These are phyloP conservation scores for Spea bombifrons DNA, from an alignment of 2,113 vertebrate genomes.

Conservation along the genomic window DNA sequence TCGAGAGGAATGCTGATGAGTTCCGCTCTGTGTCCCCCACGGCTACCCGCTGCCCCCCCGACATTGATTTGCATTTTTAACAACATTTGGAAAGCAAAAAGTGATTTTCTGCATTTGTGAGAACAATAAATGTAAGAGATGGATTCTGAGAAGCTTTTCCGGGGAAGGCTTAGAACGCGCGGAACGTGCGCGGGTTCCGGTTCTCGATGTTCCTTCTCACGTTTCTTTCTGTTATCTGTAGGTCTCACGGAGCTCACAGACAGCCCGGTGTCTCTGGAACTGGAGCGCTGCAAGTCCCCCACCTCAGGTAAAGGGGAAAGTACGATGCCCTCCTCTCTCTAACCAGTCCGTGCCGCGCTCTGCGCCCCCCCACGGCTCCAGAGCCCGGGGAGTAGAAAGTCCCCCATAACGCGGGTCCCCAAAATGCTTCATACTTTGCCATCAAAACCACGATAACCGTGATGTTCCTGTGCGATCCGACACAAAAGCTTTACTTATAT, in stretches of 20 bases:
- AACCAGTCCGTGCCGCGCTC: background rate
- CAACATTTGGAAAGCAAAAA: background rate
- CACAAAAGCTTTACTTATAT: no score
- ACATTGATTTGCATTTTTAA: background rate
- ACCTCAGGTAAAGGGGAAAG: constrained; percentile 84
- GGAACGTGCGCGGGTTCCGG: no score
- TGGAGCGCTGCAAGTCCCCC: constrained; percentile 94
- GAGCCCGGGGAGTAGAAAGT: background rate
- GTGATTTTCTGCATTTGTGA: background rate
- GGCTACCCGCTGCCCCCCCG: background rate
- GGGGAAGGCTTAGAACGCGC: background rate
- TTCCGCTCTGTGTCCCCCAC: background rate
- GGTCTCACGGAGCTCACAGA: constrained; percentile 95
- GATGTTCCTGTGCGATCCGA: no score
- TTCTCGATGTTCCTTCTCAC: constrained; percentile 45
- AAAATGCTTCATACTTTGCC: no score
- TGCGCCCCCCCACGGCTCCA: background rate
- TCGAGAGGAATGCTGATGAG: background rate
- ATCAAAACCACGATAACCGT: no score
- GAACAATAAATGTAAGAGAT: background rate
- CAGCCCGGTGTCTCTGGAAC: constrained; percentile 87
- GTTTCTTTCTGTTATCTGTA: constrained; percentile 60
- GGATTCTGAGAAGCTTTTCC: background rate
- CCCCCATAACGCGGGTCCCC: no score
- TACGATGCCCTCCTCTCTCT: background rate